A percentile compares a stretch with the other conserved stretches of the same genome.
phyloP scores from a whole-genome alignment of 2,888 invertebrate genomes.

The Epinotia demarniana region DNA sequence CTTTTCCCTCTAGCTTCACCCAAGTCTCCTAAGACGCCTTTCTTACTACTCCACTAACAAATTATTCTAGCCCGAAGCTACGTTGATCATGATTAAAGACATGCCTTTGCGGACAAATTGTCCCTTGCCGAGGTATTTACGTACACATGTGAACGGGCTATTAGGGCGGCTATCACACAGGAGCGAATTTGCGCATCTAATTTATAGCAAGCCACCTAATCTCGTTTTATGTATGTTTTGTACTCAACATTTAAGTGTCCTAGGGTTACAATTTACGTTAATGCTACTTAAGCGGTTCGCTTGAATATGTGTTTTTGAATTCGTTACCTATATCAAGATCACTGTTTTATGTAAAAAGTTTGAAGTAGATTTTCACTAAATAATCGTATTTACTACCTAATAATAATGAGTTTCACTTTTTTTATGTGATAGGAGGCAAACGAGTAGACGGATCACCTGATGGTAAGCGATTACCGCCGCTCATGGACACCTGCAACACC shows the following conservation, averaged over 20 bases:
- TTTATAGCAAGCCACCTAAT: constrained; percentile 33
- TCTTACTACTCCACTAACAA: constrained; percentile 30
- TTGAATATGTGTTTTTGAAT: background rate
- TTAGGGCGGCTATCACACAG: constrained; percentile 43
- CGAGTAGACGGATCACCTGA: too few relatives aligned
- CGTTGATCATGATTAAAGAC: constrained; percentile 54
- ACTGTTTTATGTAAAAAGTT: background rate
- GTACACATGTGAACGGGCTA: constrained; percentile 41
- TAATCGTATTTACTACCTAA: too few relatives aligned
- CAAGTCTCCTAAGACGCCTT: constrained; percentile 19
- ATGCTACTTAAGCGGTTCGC: constrained; percentile 1
- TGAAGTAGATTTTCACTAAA: background rate
- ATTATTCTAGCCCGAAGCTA: constrained; percentile 38
- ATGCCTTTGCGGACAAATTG: constrained; percentile 52
- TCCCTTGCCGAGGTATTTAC: constrained; percentile 44
- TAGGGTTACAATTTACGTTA: constrained; percentile 30
- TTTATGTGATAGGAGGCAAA: too few relatives aligned
- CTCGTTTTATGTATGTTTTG: constrained; percentile 29
- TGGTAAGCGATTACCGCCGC: too few relatives aligned
- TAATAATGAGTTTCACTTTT: too few relatives aligned
- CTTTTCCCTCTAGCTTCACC: constrained; percentile 17
- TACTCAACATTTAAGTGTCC: constrained; percentile 13
- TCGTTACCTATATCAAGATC: background rate
- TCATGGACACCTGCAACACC: too few relatives aligned
- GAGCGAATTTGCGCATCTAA: constrained; percentile 23